A percentile compares a stretch with the other conserved stretches of the same genome.
Conservation (phyloP, 2,113 vertebrate species). For the Onychorhynchus coronatus region DNA sequence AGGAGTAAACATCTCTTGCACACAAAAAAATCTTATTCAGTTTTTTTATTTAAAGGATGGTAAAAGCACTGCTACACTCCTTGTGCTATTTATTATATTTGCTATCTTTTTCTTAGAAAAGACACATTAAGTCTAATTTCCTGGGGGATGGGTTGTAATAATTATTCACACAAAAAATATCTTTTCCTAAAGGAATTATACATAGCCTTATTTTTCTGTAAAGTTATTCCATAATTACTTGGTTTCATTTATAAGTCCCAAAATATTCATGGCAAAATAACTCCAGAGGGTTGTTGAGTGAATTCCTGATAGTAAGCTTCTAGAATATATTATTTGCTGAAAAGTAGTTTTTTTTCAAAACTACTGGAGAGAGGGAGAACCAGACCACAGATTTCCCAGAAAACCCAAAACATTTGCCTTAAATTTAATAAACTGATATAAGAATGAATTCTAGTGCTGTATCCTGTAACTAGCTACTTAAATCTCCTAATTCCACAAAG, state of each 20-base stretch:
- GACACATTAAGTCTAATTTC: not conserved
- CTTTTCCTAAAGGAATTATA: not conserved
- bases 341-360: not conserved
- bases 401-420: not conserved
- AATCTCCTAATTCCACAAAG: not conserved
- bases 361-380: not conserved
- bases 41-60: not conserved
- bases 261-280: not conserved
- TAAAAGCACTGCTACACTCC: not conserved
- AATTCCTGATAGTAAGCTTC: not conserved
- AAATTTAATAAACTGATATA: not conserved
- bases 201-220: not conserved
- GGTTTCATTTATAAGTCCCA: not conserved
- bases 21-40: not conserved
- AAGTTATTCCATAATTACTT: not conserved
- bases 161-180: not conserved
- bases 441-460: not conserved
- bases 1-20: too few species aligned
- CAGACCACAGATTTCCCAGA: not conserved
- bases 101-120: not conserved
- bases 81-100: not conserved
- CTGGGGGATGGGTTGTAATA: not conserved
- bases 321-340: not conserved
- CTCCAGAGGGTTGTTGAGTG: not conserved
- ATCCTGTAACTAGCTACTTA: not conserved